Base-by-base conservation (phyloP, 1,140 invertebrate species). In the Lucilia sericata region DNA sequence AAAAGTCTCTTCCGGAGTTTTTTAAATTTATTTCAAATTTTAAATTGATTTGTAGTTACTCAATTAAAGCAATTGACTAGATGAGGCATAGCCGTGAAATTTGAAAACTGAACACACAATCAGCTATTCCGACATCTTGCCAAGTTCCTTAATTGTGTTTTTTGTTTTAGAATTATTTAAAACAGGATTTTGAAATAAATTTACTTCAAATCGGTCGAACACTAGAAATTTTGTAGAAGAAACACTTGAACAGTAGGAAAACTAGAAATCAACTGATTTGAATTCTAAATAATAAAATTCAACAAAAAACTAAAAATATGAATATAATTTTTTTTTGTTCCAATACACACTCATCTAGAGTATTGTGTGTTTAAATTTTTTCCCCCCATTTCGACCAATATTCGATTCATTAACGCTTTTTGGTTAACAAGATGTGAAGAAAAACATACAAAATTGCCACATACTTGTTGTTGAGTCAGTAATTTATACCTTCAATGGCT, bases 121-220 rank as follows among this genome's bases (percentile, higher is more conserved):
- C 88, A 90, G 88, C 88, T 90, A 90, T 90, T 90, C 88, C 88
- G 88, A 90, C 88, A 90, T 90, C 88, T 90, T 90, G 88, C 88
- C 88, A 90, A 90, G 87, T 88, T 86, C 88, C 87, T 86, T 87
- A 89, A 87, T 88, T 89, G 88, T 88, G 25, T 30, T 30, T 30
- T 3, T n/a, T n/a, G n/a, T n/a, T n/a, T 30, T 30, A 30, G 25
- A 30, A 30, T 30, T 30, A 30, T 30, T 30, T 3, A 30, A 30
- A 30, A 30, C 25, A 30, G 25, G 25, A 30, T 30, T n/a, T 30
- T 30, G 25, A 30, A 30, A 30, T 30, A 30, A 30, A 2, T 30
- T 30, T 30, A 30, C 1, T 30, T 30, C 3, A 30, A 30, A 30
- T 30, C 25, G 25, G 25, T 30, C 3, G 3, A 30, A 30, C 25